phyloP scores from a whole-genome alignment of 2,888 invertebrate species.

The Pasiphila rectangulata region DNA sequence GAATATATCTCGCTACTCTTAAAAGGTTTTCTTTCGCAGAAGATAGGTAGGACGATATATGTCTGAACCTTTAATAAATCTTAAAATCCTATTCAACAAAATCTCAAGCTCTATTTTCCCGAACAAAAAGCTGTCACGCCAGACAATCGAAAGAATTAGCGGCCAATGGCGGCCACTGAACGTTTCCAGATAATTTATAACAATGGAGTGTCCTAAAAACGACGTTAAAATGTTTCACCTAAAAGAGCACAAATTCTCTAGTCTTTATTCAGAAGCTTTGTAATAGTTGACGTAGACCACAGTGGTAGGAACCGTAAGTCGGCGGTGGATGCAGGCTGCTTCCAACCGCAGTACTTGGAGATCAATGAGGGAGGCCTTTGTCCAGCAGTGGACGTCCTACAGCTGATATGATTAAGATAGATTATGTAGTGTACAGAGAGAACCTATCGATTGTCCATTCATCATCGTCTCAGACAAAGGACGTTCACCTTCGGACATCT shows the following conservation, averaged over 20 bases:
- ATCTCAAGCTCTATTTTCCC: constrained; percentile 12
- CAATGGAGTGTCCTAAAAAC: constrained; percentile 37
- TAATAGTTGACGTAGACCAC: constrained; percentile 49
- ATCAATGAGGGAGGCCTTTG: neutral
- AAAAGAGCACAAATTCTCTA: constrained; percentile 53
- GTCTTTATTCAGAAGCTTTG: constrained; percentile 61
- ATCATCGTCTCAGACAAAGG: too few relatives aligned
- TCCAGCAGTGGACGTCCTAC: too few relatives aligned
- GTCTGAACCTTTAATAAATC: constrained; percentile 8
- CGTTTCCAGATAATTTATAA: constrained; percentile 37
- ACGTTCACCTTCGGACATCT: too few relatives aligned
- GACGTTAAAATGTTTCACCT: constrained; percentile 45
- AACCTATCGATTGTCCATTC: too few relatives aligned
- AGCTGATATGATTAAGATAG: too few relatives aligned
- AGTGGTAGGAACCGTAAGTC: constrained; percentile 8
- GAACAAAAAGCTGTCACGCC: constrained; percentile 19
- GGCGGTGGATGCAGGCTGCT: neutral
- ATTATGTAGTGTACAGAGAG: too few relatives aligned
- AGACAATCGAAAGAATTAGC: constrained; percentile 32
- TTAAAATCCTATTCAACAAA: constrained; percentile 10
- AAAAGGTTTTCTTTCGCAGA: neutral
- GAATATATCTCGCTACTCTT: neutral
- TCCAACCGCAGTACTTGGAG: neutral
- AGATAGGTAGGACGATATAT: constrained; percentile 1
- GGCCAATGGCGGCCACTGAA: constrained; percentile 28